Evolutionary conservation across 2,113 vertebrate genomes (phyloP), one percentile per base, ranked within the genome.

Genomic region (Myodes glareolus): DNA sequence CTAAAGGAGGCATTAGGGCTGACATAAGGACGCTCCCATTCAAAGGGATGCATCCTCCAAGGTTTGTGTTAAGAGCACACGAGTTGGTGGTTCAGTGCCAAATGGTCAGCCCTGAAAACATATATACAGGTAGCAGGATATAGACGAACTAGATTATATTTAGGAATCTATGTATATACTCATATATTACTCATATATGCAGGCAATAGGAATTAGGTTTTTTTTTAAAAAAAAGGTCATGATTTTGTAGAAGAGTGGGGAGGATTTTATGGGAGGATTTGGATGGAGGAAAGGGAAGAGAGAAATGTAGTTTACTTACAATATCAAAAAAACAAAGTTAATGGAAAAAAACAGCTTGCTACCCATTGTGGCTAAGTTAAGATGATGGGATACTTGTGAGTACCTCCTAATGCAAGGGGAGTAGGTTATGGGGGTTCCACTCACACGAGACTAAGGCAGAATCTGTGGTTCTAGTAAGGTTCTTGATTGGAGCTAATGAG

Each of bases 381-480:
- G 7, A 6, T 72, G 63, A 8, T 70, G 10, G 50, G n/a, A 25
- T 14, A 3, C 36, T 78, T 55, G 45, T 61, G 50, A 80, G n/a
- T 42, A 9, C 29, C 25, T 7, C 4, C 14, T 50, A 29, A 42
- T 72, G 39, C 31, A 33, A 88, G 36, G 9, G 36, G 6, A 42
- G 11, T 39, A 70, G 11, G 31, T 27, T 7, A 1, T n/a, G 9
- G 6, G 12, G 16, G 2, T 1, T 9, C 23, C 21, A 42, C 1
- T 84, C 12, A 5, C 13, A 84, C 16, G 25, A 84, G 19, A 47
- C 25, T 13, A 82, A 39, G 8, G 29, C 21, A 45, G 58, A 55
- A 19, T 13, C 85, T 4, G 9, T 65, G 23, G 36, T 29, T n/a
- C 36, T n/a, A 39, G 70, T 72, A 39, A n/a, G 1, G 36, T n/a